These are phyloP conservation scores for Myotis lucifugus DNA, from an alignment of 2,113 vertebrate genomes.

Conservation along the genomic window DNA sequence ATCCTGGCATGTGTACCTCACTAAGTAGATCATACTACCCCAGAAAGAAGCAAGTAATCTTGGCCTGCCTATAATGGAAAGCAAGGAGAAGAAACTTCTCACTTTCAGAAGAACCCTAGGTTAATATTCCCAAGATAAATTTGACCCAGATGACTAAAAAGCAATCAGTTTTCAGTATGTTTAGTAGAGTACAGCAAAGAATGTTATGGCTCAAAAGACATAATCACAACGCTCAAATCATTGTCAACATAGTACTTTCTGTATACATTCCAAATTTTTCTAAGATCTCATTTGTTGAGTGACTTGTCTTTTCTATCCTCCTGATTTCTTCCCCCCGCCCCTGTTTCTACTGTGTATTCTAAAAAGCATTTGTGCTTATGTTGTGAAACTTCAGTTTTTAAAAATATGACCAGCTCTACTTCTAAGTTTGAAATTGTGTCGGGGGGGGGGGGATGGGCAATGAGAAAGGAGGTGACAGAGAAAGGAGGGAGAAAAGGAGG, in stretches of 20 bases:
- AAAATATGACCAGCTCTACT: background rate
- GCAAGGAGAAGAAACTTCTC: background rate
- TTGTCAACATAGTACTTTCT: background rate
- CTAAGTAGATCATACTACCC: background rate
- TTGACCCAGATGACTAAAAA: conserved; percentile 5
- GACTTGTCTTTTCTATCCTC: background rate
- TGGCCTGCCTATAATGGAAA: background rate
- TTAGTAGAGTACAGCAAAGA: background rate
- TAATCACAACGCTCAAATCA: background rate
- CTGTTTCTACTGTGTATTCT: background rate
- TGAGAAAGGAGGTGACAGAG: background rate
- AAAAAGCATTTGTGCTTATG: background rate
- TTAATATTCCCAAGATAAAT: conserved; percentile 22
- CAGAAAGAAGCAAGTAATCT: background rate
- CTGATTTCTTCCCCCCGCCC: background rate
- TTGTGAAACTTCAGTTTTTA: background rate
- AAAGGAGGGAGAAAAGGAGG: background rate
- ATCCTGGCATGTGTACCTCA: background rate
- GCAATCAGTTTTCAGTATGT: background rate
- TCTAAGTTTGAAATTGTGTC: conserved; percentile 18
- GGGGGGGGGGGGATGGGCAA: background rate
- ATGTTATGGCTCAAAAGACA: background rate
- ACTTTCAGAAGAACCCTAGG: background rate
- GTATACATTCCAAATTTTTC: background rate
- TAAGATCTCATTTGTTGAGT: conserved; percentile 47